Evolutionary conservation across 2,888 invertebrate species (phyloP).

Genomic region (Capitulum mitella): DNA sequence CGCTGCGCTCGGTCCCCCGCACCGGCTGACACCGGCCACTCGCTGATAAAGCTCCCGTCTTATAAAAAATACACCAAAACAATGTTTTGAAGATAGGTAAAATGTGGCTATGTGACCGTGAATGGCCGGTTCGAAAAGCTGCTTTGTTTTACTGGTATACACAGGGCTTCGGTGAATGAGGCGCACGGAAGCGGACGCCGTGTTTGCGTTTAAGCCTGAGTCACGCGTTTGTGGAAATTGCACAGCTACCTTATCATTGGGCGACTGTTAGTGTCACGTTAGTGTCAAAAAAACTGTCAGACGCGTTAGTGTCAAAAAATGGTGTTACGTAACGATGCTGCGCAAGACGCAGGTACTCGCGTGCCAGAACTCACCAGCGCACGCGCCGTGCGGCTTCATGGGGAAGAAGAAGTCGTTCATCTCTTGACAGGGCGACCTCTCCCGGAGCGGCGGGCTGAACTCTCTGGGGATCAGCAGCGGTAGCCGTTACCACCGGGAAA

Average conservation of each 20-base stretch:
- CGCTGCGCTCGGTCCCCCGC: background rate
- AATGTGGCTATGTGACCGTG: too few relatives aligned
- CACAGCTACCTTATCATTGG: background rate
- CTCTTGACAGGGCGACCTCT: background rate
- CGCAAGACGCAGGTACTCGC: too few relatives aligned
- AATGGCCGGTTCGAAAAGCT: too few relatives aligned
- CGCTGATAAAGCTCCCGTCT: too few relatives aligned
- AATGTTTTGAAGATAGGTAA: too few relatives aligned
- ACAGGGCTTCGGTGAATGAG: too few relatives aligned
- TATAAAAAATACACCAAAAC: too few relatives aligned
- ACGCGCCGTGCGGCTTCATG: background rate
- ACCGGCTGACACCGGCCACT: too few relatives aligned
- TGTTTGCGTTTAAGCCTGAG: background rate
- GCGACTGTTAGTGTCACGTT: background rate
- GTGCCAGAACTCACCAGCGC: background rate
- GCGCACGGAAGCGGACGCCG: background rate
- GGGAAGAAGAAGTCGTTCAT: slow-evolving; percentile 21
- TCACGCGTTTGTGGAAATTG: background rate
- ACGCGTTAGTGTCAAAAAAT: too few relatives aligned
- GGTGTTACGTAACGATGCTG: too few relatives aligned
- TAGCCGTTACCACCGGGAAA: background rate
- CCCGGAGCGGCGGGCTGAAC: background rate
- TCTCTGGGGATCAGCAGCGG: background rate
- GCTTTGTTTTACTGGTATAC: too few relatives aligned
- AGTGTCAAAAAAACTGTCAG: background rate